Percentiles rank a stretch among this genome's conserved stretches.
phyloP scores from a whole-genome alignment of 1,140 invertebrate species.

The Drosophila santomea region DNA sequence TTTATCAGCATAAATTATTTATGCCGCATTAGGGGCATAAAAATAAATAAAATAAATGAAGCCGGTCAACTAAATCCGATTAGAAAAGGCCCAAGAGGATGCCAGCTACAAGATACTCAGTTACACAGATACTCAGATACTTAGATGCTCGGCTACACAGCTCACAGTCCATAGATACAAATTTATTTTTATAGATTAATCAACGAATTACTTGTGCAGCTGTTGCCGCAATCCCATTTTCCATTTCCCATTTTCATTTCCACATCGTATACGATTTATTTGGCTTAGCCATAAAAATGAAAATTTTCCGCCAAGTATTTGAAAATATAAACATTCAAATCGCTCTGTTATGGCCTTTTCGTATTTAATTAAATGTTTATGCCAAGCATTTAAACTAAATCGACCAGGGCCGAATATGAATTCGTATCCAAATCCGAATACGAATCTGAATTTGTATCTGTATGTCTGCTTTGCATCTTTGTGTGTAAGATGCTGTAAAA shows the following conservation, averaged over 20 bases:
- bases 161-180: conserved; percentile 62
- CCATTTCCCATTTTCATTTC: conserved; percentile 48
- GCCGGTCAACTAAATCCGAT: conserved; percentile 77
- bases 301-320: conserved; percentile 63
- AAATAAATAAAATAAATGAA: conserved; percentile 83
- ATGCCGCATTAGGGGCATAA: conserved; percentile 81
- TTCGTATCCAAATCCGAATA: conserved; percentile 14
- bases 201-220: conserved; percentile 67
- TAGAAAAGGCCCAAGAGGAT: conserved; percentile 68
- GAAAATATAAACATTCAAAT: conserved; percentile 67
- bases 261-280: conserved; percentile 66
- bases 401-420: conserved; percentile 25
- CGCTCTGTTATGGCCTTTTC: conserved; percentile 34
- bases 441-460: neutral
- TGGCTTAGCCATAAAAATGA: conserved; percentile 68
- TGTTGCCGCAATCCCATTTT: conserved; percentile 45
- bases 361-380: conserved; percentile 75
- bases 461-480: conserved; percentile 41
- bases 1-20: conserved; percentile 83
- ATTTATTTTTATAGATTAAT: conserved; percentile 83
- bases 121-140: too few relatives aligned
- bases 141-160: conserved; percentile 1
- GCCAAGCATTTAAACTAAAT: conserved; percentile 62
- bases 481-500: conserved; percentile 52
- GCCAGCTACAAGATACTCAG: neutral